Conservation (phyloP, 2,113 vertebrate species). For the Protobothrops flavoviridis region DNA sequence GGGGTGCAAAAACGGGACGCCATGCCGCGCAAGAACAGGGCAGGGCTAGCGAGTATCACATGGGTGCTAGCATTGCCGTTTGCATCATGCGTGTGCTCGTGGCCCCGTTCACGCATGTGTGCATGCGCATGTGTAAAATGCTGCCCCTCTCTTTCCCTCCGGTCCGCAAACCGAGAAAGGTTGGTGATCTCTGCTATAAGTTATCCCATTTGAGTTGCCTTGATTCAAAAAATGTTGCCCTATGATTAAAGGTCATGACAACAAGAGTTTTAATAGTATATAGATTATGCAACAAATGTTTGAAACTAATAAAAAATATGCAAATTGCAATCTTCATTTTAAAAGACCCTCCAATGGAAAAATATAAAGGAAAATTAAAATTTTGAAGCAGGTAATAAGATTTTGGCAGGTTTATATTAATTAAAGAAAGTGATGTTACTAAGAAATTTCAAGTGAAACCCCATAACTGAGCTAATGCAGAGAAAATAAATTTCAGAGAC, state of each 20-base stretch:
- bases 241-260: neutral
- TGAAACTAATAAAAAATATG: neutral
- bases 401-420: neutral
- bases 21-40: too few relatives aligned
- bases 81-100: too few relatives aligned
- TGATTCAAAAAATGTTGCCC: neutral
- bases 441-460: neutral
- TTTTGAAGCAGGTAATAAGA: neutral
- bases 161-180: too few relatives aligned
- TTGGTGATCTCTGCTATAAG: too few relatives aligned
- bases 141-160: too few relatives aligned
- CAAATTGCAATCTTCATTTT: neutral
- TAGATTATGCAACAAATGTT: neutral
- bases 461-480: neutral
- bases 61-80: too few relatives aligned
- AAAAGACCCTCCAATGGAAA: neutral
- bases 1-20: too few relatives aligned
- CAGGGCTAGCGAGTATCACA: too few relatives aligned
- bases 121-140: too few relatives aligned
- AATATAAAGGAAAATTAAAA: neutral
- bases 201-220: neutral
- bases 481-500: neutral
- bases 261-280: neutral
- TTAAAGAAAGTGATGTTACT: neutral
- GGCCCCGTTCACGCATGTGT: too few relatives aligned